A percentile compares a stretch with the other conserved stretches of the same genome.
Conservation (phyloP, 2,797 vertebrate species). For the Chloroceryle inda region DNA sequence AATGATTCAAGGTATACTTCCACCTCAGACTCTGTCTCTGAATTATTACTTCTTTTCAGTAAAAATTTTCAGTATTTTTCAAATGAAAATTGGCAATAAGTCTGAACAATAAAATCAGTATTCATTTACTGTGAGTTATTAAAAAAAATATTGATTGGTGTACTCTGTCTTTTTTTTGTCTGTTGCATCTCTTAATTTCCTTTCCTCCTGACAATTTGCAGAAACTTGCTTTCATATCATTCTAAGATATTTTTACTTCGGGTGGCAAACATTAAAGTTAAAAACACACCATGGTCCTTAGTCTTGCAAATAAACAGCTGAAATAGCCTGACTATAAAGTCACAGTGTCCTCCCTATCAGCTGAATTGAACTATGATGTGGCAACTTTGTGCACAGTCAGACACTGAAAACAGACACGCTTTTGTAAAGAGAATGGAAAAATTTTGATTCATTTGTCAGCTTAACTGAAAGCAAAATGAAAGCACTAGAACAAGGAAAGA, state of each 20-base stretch:
- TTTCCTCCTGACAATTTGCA: background rate
- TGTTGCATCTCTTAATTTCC: background rate
- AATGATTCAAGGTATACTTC: background rate
- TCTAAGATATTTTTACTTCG: background rate
- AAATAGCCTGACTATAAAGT: background rate
- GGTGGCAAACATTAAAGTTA: background rate
- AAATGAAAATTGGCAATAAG: rapidly evolving
- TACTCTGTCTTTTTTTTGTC: background rate
- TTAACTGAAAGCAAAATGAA: background rate
- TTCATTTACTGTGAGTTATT: background rate
- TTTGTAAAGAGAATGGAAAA: background rate
- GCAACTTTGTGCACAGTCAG: background rate
- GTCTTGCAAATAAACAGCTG: background rate
- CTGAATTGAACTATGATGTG: background rate
- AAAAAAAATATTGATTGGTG: background rate
- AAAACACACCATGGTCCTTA: background rate
- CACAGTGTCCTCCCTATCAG: background rate
- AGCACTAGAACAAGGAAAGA: background rate
- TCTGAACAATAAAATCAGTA: background rate
- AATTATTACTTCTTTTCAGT: background rate
- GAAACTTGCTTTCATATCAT: background rate
- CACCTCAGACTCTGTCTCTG: background rate
- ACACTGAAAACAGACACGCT: background rate
- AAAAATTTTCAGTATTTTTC: background rate
- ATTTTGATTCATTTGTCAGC: background rate